Evolutionary conservation across 2,797 vertebrate genomes (phyloP).

Genomic region (Antennarius maculatus): DNA sequence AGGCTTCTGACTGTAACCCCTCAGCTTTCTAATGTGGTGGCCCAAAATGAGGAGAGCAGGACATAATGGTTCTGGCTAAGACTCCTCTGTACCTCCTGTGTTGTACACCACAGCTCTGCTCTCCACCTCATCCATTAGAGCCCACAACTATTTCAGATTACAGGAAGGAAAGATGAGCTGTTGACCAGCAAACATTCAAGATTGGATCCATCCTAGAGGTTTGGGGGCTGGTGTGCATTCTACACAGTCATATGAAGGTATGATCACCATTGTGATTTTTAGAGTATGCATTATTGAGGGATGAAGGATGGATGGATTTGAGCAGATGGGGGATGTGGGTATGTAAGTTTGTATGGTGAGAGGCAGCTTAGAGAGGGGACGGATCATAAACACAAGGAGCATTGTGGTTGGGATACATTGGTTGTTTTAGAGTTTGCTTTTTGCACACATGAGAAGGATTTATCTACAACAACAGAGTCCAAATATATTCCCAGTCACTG

Average conservation of each 20-base stretch:
- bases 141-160: slow-evolving; percentile 81
- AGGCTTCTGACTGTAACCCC: slow-evolving; percentile 68
- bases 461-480: slow-evolving; percentile 59
- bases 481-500: slow-evolving; percentile 66
- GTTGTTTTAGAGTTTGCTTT: slow-evolving; percentile 63
- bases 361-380: slow-evolving; percentile 55
- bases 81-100: slow-evolving; percentile 68
- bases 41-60: slow-evolving; percentile 60
- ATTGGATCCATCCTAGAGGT: slow-evolving; percentile 59
- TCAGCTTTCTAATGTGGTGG: slow-evolving; percentile 66
- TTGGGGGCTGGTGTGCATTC: slow-evolving; percentile 23
- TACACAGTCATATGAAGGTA: slow-evolving; percentile 42
- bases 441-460: slow-evolving; percentile 58
- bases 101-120: slow-evolving; percentile 68
- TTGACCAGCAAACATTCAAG: slow-evolving; percentile 73
- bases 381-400: slow-evolving; percentile 67
- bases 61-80: slow-evolving; percentile 66
- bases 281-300: slow-evolving; percentile 49
- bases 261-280: slow-evolving; percentile 61
- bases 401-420: slow-evolving; percentile 61
- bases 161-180: slow-evolving; percentile 80
- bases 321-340: slow-evolving; percentile 20
- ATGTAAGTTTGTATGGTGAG: slow-evolving; percentile 57
- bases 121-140: slow-evolving; percentile 76
- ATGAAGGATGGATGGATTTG: slow-evolving; percentile 61